Evolutionary conservation across 2,797 vertebrate species (phyloP).

Genomic region (Aeoliscus strigatus): DNA sequence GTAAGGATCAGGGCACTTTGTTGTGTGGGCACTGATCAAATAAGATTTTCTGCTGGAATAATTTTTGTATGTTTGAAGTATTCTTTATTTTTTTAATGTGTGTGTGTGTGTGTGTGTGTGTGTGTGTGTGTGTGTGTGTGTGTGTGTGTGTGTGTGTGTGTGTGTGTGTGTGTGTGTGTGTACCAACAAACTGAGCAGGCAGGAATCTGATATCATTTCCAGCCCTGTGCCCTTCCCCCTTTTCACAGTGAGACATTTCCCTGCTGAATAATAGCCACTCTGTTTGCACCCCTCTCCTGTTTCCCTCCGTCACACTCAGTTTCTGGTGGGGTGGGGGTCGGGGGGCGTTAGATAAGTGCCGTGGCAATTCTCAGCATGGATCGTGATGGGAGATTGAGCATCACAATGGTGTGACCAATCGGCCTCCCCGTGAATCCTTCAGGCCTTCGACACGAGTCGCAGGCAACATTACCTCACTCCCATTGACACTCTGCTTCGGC

Average conservation of each 20-base stretch:
- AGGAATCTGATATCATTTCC: constrained; percentile 53
- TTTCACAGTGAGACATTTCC: constrained; percentile 46
- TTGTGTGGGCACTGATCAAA: constrained; percentile 38
- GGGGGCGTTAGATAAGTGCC: constrained; percentile 60
- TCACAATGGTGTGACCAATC: constrained; percentile 69
- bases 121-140: background rate
- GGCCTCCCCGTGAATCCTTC: constrained; percentile 53
- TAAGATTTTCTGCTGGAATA: constrained; percentile 46
- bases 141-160: constrained; percentile 5
- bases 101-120: background rate
- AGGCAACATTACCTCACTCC: constrained; percentile 54
- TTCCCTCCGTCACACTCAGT: constrained; percentile 19
- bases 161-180: constrained; percentile 11
- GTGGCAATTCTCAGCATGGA: constrained; percentile 69
- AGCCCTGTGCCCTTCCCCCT: constrained; percentile 36
- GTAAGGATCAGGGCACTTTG: constrained; percentile 21
- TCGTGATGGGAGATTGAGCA: constrained; percentile 58
- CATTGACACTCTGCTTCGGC: constrained; percentile 20
- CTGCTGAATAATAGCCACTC: constrained; percentile 63
- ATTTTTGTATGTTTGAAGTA: no score
- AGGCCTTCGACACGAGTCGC: constrained; percentile 53
- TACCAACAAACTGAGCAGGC: constrained; percentile 28
- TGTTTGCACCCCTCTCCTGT: constrained; percentile 33
- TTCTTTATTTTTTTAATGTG: constrained; percentile 51
- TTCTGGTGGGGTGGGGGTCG: constrained; percentile 21